Base-by-base conservation (phyloP, 2,888 invertebrate genomes). In the Lucinisca nassula region DNA sequence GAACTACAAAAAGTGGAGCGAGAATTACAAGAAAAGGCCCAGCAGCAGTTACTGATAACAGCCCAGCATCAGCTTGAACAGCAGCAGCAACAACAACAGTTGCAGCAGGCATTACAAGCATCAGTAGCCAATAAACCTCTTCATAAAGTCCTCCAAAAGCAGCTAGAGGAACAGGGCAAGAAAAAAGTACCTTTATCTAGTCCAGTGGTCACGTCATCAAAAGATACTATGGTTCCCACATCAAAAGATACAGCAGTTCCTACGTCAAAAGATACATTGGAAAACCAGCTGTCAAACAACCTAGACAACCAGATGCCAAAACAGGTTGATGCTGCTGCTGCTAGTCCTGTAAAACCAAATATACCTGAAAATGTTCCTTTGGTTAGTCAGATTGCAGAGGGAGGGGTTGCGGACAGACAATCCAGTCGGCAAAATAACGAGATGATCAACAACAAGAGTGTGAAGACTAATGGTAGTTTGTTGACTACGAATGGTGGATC, bases 1-100 rank as follows among this genome's bases (percentile, higher is more conserved):
- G 98, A 98, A 95, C 96, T 97, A 88, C 96, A 98, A 97, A 97
- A 97, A 96, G 97, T 98, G 86, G 98, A 98, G 95, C 97, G 97
- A 90, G 97, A 98, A 93, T 96, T 98, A 86, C 97, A 97, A 91
- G 97, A 98, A 93, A 96, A 97, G 85, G 95, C 96, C 24, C 95
- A 96, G 84, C 94, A 94, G n/a, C 96, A 95, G 90, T 89, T 94
- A 45, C 86, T 95, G 51, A 90, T 96, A n/a, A 94, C 92, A 90
- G 92, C 94, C 92, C 95, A 95, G 70, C 92, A 93, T 72, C 93
- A 93, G 73, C 86, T 93, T 79, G 94, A 94, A 78, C 95, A 95
- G 76, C 94, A 94, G 35, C 94, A 95, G 76, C 94, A 93, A 35
- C 90, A 92, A 58, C 92, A 92, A 45, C 91, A 90, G 27, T 51